A percentile compares a stretch with the other conserved stretches of the same genome.
These are phyloP conservation scores for Acrocera orbiculus DNA, from an alignment of 2,888 invertebrate genomes.

Conservation along the genomic window DNA sequence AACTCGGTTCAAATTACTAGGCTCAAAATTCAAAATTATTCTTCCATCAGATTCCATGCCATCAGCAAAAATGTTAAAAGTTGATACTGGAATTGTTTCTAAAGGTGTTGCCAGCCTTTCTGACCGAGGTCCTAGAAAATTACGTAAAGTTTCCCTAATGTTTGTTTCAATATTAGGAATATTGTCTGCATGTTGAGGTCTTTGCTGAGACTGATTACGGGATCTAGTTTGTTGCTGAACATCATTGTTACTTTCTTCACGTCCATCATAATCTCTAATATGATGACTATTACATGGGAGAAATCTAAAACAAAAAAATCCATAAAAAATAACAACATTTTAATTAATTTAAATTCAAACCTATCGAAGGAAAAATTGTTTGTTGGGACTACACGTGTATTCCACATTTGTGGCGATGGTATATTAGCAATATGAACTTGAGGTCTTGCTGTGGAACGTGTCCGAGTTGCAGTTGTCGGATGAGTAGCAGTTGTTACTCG, in stretches of 20 bases:
- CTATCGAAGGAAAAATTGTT: constrained; percentile 29
- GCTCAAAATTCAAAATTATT: too few species aligned
- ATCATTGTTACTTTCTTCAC: constrained; percentile 5
- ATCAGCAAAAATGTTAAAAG: too few species aligned
- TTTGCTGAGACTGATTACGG: constrained; percentile 5
- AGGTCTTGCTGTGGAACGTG: constrained; percentile 47
- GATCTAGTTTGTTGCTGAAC: not conserved
- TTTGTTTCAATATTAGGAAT: not conserved
- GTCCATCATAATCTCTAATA: constrained; percentile 30
- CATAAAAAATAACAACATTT: not conserved
- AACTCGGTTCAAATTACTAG: constrained; percentile 16
- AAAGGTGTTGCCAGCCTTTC: too few species aligned
- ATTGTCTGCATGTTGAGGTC: not conserved
- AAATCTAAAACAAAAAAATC: constrained; percentile 26
- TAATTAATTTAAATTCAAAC: constrained; percentile 9
- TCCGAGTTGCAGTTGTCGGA: constrained; percentile 53
- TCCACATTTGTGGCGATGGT: constrained; percentile 31
- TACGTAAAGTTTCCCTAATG: not conserved
- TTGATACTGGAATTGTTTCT: too few species aligned
- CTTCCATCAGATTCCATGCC: too few species aligned
- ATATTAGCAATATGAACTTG: constrained; percentile 46
- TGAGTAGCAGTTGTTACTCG: constrained; percentile 48
- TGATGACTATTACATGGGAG: constrained; percentile 57
- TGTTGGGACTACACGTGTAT: constrained; percentile 26
- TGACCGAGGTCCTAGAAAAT: too few species aligned